Evolutionary conservation across 2,888 invertebrate species (phyloP).

Genomic region (Mylabris sibirica): DNA sequence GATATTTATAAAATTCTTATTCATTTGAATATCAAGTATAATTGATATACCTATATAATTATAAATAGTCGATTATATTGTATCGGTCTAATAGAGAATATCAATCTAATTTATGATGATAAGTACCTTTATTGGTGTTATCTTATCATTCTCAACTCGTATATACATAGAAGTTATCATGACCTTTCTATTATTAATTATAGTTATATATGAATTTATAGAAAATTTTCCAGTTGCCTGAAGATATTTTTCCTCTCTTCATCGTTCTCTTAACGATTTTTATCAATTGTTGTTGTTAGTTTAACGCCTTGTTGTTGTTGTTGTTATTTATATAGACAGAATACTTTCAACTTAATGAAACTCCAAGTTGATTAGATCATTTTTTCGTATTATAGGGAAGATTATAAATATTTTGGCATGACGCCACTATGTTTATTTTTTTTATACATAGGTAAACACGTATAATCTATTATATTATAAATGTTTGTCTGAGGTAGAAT

Average conservation of each 20-base stretch:
- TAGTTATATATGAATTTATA: conserved; percentile 9
- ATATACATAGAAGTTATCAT: conserved; percentile 5
- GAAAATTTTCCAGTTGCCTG: background rate
- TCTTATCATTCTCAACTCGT: conserved; percentile 25
- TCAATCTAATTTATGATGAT: background rate
- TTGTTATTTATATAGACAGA: background rate
- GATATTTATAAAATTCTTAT: conserved; percentile 15
- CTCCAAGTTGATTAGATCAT: background rate
- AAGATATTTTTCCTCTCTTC: background rate
- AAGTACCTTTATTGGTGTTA: conserved; percentile 25
- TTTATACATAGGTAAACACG: background rate
- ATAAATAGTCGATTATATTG: background rate
- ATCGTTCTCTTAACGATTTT: background rate
- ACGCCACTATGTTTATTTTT: background rate
- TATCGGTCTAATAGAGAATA: no score
- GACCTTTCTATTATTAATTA: conserved; percentile 24
- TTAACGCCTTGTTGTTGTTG: background rate
- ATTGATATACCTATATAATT: no score
- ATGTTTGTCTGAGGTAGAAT: background rate
- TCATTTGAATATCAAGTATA: no score
- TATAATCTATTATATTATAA: background rate
- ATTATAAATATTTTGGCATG: background rate
- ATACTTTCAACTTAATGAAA: background rate
- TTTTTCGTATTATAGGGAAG: background rate
- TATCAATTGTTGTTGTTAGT: background rate